phyloP scores from a whole-genome alignment of 2,113 vertebrate species.

The Xiphophorus hellerii region DNA sequence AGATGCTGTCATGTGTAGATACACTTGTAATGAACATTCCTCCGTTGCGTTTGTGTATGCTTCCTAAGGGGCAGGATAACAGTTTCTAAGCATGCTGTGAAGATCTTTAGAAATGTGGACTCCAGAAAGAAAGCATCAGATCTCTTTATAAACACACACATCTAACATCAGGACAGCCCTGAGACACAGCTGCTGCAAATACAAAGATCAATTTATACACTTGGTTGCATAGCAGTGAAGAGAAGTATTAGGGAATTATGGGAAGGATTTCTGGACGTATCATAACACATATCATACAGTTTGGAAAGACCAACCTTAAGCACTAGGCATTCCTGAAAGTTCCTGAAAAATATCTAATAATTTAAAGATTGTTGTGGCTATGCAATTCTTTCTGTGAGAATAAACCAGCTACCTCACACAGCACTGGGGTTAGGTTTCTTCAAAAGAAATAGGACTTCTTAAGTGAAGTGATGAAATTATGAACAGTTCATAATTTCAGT shows the following conservation, averaged over 20 bases:
- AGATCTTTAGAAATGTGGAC: neutral
- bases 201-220: neutral
- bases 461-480: too few relatives aligned
- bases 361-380: neutral
- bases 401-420: too few relatives aligned
- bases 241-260: neutral
- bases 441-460: too few relatives aligned
- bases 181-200: conserved; percentile 9
- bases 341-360: neutral
- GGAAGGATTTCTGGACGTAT: neutral
- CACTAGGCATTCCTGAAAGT: too few relatives aligned
- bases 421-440: too few relatives aligned
- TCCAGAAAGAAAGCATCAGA: neutral
- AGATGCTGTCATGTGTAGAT: neutral
- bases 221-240: neutral
- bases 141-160: neutral
- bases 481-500: too few relatives aligned
- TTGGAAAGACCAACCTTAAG: too few relatives aligned
- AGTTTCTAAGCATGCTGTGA: neutral
- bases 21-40: neutral
- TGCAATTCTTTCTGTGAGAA: neutral
- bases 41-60: neutral
- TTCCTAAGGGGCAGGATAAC: conserved; percentile 11
- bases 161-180: neutral
- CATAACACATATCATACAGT: neutral